Conservation (phyloP, 2,113 vertebrate genomes). For the Cochlearius cochlearius region DNA sequence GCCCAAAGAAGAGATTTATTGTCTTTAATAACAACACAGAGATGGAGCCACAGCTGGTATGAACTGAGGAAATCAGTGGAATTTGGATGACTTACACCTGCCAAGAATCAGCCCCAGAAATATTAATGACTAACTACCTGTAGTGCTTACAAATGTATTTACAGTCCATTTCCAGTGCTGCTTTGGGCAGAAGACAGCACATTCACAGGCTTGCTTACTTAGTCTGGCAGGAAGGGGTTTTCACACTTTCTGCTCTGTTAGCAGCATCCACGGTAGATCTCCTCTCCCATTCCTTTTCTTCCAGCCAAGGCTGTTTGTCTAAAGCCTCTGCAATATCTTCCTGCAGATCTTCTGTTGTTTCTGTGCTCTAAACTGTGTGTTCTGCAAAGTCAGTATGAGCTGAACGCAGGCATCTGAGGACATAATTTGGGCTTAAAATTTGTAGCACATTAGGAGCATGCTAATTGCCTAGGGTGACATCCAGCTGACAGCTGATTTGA, state of each 20-base stretch:
- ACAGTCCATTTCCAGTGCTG: background rate
- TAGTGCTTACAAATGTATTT: constrained; percentile 33
- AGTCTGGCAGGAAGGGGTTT: background rate
- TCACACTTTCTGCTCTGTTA: constrained; percentile 24
- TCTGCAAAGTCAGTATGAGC: constrained; percentile 18
- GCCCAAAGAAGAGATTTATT: constrained; percentile 10
- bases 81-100: background rate
- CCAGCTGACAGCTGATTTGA: constrained; percentile 63
- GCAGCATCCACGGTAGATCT: background rate
- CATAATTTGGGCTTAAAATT: constrained; percentile 37
- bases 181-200: background rate
- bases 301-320: background rate
- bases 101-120: background rate
- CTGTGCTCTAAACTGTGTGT: background rate
- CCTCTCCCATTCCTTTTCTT: background rate
- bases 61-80: background rate
- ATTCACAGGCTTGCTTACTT: background rate
- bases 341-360: background rate
- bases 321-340: background rate
- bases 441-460: constrained; percentile 40
- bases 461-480: constrained; percentile 61
- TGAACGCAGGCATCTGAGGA: constrained; percentile 7
- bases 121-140: constrained; percentile 26
- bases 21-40: background rate
- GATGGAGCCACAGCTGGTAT: background rate